phyloP scores from a whole-genome alignment of 2,113 vertebrate species.

The Bubalus kerabau region DNA sequence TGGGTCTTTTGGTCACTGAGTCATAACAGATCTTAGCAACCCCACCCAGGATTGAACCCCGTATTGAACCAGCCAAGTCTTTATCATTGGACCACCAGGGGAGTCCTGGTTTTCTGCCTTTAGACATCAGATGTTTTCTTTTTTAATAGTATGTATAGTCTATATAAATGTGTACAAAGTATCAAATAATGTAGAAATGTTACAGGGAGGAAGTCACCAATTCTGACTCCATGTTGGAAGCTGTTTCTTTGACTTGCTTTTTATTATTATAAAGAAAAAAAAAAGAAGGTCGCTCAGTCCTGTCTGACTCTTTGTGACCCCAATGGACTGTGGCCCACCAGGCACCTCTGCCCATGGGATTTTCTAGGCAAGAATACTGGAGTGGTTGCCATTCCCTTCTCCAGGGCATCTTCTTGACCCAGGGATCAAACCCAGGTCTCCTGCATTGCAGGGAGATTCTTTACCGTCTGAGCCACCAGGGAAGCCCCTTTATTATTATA shows the following conservation, averaged over 20 bases:
- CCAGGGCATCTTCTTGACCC: not conserved
- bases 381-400: not conserved
- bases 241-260: not conserved
- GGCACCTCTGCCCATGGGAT: not conserved
- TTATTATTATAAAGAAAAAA: not conserved
- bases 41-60: not conserved
- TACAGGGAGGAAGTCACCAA: not conserved
- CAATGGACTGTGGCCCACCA: not conserved
- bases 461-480: not conserved
- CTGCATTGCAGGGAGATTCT: not conserved
- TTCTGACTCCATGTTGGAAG: not conserved
- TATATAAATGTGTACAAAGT: not conserved
- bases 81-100: not conserved
- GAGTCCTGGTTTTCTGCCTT: not conserved
- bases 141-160: not conserved
- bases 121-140: not conserved
- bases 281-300: not conserved
- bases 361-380: not conserved
- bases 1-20: not conserved
- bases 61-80: fast-evolving
- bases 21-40: not conserved
- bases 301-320: not conserved
- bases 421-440: not conserved
- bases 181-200: not conserved
- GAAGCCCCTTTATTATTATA: not conserved